Evolutionary conservation across 2,888 invertebrate species (phyloP).

Genomic region (Adela reaumurella): DNA sequence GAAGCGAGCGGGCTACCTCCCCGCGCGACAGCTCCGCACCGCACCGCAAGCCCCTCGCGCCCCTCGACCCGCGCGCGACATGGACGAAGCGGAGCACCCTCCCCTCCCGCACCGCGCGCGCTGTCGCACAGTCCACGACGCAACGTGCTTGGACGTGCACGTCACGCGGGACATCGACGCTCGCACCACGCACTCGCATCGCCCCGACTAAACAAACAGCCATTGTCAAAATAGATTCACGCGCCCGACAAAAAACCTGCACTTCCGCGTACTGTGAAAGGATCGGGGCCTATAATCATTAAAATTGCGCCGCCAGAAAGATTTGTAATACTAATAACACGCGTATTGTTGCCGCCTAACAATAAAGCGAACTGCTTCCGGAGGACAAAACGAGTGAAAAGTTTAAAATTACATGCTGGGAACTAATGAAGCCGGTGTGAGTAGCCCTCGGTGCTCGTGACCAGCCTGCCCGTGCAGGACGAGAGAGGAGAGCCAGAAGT

Average conservation of each 20-base stretch:
- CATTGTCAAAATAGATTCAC: neutral
- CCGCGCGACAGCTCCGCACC: conserved; percentile 6
- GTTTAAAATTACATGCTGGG: neutral
- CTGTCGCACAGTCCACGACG: neutral
- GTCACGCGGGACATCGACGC: neutral
- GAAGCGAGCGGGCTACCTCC: conserved; percentile 3
- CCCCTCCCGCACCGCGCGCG: conserved; percentile 13
- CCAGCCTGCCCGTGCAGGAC: no score
- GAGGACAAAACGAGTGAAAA: neutral
- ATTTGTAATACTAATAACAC: neutral
- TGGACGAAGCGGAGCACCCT: conserved; percentile 9
- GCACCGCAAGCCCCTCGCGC: conserved; percentile 5
- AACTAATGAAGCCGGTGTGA: neutral
- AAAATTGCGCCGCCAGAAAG: neutral
- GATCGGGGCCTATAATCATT: neutral
- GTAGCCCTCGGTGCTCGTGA: conserved; percentile 1
- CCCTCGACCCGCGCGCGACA: conserved; percentile 6
- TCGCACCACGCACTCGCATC: neutral
- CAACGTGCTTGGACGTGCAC: conserved; percentile 2
- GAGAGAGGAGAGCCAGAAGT: conserved; percentile 8
- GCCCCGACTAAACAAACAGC: neutral
- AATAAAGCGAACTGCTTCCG: neutral
- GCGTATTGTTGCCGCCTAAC: neutral
- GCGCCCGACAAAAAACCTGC: neutral
- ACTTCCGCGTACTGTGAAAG: neutral